phyloP scores from a whole-genome alignment of 2,888 invertebrate species.

The Lamellibrachia columna region DNA sequence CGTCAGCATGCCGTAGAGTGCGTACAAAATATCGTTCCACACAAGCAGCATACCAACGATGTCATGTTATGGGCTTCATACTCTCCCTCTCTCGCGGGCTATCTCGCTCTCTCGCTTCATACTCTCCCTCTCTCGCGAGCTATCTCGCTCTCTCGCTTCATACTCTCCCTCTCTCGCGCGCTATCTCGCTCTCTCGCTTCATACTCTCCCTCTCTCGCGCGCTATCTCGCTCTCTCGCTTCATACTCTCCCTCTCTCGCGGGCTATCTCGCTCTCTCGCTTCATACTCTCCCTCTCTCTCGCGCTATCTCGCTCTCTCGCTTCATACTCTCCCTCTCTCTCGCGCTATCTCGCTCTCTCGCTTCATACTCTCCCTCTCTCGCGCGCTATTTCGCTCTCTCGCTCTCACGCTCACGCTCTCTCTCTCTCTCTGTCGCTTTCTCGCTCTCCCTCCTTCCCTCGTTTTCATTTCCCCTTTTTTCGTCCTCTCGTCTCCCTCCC shows the following conservation, averaged over 20 bases:
- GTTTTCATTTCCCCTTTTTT: neutral
- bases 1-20: too few relatives aligned
- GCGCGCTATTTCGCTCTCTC: neutral
- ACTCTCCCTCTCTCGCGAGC: neutral
- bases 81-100: neutral
- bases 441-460: neutral
- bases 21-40: too few relatives aligned
- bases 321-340: neutral
- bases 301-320: neutral
- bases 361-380: conserved; percentile 32
- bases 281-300: neutral
- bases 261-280: neutral
- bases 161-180: neutral
- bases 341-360: neutral
- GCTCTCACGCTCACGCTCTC: neutral
- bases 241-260: neutral
- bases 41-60: too few relatives aligned
- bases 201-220: neutral
- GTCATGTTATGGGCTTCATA: neutral
- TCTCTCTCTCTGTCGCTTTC: neutral
- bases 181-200: neutral
- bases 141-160: neutral
- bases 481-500: neutral
- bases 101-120: neutral
- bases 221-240: neutral